A percentile compares a stretch with the other conserved stretches of the same genome.
These are phyloP conservation scores for Gadopsis bispinosus DNA, from an alignment of 2,797 vertebrate species.

Conservation along the genomic window DNA sequence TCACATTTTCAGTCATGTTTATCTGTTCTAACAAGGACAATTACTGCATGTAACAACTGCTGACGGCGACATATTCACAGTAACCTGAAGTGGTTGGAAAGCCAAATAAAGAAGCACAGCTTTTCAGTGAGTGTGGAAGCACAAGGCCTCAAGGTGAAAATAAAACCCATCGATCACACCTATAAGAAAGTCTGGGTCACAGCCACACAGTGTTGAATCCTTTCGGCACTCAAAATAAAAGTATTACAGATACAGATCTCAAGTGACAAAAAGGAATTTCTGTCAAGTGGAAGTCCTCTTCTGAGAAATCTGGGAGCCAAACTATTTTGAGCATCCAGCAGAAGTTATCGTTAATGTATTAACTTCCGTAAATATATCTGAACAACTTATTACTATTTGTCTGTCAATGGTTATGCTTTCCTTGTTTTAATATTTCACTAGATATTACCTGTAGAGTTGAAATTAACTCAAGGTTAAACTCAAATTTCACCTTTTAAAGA, in stretches of 20 bases:
- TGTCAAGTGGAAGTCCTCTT: background rate
- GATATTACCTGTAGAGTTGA: background rate
- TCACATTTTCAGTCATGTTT: constrained; percentile 13
- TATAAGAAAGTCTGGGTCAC: background rate
- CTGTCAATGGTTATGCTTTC: background rate
- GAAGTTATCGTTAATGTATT: constrained; percentile 1
- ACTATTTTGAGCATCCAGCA: background rate
- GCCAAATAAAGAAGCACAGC: background rate
- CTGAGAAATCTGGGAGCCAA: background rate
- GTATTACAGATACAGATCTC: background rate
- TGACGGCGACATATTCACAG: background rate
- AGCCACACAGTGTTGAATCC: background rate
- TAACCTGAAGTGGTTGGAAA: background rate
- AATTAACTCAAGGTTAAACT: background rate
- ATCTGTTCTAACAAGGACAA: background rate
- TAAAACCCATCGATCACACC: background rate
- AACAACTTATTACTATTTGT: background rate
- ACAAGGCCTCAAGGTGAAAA: background rate
- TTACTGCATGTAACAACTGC: background rate
- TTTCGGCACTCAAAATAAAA: background rate
- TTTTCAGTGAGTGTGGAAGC: background rate
- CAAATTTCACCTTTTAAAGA: background rate
- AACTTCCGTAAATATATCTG: background rate
- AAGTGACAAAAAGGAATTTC: background rate
- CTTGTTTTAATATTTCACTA: constrained; percentile 4